Evolutionary conservation across 2,888 invertebrate species (phyloP).

Genomic region (Vesta saturnalis): DNA sequence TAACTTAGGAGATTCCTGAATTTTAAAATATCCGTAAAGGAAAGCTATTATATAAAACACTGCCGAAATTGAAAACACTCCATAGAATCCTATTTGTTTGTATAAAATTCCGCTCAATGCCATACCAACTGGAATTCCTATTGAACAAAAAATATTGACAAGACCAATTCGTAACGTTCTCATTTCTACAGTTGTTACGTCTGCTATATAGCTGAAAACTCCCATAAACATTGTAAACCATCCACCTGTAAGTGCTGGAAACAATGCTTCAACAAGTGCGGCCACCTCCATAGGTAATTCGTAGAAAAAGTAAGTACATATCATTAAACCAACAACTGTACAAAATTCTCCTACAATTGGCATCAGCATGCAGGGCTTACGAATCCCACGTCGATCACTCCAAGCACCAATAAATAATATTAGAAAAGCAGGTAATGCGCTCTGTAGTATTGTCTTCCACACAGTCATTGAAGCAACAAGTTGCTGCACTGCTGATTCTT

Average conservation of each 20-base stretch:
- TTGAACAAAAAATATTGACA: conserved; percentile 87
- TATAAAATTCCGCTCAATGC: conserved; percentile 86
- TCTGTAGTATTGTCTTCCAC: conserved; percentile 88
- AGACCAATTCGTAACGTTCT: conserved; percentile 88
- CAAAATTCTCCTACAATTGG: conserved; percentile 84
- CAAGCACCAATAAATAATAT: conserved; percentile 86
- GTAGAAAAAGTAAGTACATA: conserved; percentile 83
- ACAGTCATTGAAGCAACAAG: conserved; percentile 79
- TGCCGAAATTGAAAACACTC: conserved; percentile 82
- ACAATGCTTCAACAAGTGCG: conserved; percentile 82
- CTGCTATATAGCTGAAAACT: conserved; percentile 88
- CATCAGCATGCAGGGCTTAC: conserved; percentile 84
- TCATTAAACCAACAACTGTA: conserved; percentile 79
- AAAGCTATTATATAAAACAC: conserved; percentile 78
- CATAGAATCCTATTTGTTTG: conserved; percentile 81
- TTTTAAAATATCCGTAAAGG: conserved; percentile 76
- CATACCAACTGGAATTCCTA: conserved; percentile 90
- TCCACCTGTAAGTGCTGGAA: conserved; percentile 84
- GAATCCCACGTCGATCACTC: conserved; percentile 74
- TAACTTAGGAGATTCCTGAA: conserved; percentile 74
- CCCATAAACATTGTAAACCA: conserved; percentile 94
- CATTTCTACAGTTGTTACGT: conserved; percentile 84
- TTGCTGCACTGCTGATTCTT: conserved; percentile 67
- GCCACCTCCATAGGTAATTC: conserved; percentile 83
- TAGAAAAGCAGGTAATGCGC: conserved; percentile 81